Percentiles rank a stretch among this genome's conserved stretches.
Conservation (phyloP, 2,888 invertebrate species). For the Tipula helvola region DNA sequence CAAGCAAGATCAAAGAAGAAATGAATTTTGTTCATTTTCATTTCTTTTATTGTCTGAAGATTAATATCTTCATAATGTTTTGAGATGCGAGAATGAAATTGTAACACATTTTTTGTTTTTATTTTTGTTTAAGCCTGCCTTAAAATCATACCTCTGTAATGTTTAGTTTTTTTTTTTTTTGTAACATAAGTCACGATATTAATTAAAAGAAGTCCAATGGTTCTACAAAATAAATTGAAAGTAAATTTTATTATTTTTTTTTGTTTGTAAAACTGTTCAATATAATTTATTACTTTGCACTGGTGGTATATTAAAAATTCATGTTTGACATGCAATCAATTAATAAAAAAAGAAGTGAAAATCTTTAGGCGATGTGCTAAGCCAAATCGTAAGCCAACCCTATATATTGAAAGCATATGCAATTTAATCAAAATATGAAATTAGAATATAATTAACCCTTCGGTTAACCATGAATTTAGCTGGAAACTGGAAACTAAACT, state of each 20-base stretch:
- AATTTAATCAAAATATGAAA: background rate
- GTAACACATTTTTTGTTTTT: background rate
- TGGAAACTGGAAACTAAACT: background rate
- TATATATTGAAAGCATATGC: background rate
- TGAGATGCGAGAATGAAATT: background rate
- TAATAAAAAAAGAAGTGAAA: background rate
- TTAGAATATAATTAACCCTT: background rate
- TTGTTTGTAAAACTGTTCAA: background rate
- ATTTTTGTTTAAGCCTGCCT: background rate
- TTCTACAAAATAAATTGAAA: background rate
- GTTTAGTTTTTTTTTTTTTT: background rate
- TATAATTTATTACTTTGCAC: background rate
- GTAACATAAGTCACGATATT: background rate
- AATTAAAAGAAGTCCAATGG: background rate
- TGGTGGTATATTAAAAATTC: background rate
- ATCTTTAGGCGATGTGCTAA: background rate
- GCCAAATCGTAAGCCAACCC: background rate
- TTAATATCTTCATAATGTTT: background rate
- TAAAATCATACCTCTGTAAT: background rate
- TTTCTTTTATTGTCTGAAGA: background rate
- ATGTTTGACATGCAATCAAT: background rate
- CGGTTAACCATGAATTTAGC: background rate
- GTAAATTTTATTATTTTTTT: background rate
- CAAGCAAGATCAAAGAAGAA: background rate
- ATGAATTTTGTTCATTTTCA: background rate